Percentiles rank a stretch among this genome's conserved stretches.
Evolutionary conservation across 2,888 invertebrate genomes (phyloP).

Genomic region (Uloborus plumipes): DNA sequence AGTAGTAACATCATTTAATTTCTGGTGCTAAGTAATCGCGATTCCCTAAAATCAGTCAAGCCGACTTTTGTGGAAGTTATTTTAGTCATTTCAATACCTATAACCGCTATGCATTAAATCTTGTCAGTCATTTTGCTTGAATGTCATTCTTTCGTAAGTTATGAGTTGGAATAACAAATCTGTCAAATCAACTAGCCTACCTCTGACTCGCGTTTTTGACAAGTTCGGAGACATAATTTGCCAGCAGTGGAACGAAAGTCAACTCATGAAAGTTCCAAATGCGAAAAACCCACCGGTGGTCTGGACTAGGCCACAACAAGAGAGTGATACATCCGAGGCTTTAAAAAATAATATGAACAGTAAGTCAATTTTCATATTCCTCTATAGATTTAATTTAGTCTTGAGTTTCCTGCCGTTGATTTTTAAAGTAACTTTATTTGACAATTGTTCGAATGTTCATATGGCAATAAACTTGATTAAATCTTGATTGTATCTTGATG

Average conservation of each 20-base stretch:
- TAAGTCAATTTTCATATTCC: conserved; percentile 24
- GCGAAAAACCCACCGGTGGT: conserved; percentile 45
- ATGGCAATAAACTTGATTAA: no score
- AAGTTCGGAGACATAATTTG: conserved; percentile 51
- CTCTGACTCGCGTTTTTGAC: conserved; percentile 59
- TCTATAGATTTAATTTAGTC: no score
- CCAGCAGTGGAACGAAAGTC: conserved; percentile 48
- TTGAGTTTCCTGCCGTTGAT: no score
- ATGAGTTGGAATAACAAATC: conserved; percentile 51
- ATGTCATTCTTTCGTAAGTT: conserved; percentile 34
- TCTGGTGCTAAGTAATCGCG: conserved; percentile 21
- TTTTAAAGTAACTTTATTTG: no score
- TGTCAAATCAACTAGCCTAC: conserved; percentile 51
- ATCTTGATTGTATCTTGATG: no score
- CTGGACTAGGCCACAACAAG: conserved; percentile 49
- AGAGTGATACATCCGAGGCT: conserved; percentile 47
- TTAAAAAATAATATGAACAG: conserved; percentile 58
- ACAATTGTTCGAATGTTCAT: no score
- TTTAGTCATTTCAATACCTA: no score
- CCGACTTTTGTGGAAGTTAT: conserved; percentile 32
- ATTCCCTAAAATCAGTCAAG: conserved; percentile 1
- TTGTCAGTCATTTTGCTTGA: conserved; percentile 24
- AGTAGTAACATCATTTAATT: not conserved
- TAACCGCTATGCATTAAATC: conserved; percentile 14
- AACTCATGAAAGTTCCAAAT: conserved; percentile 54